These are phyloP conservation scores for Pitangus sulphuratus DNA, from an alignment of 2,797 vertebrate species.

Conservation along the genomic window DNA sequence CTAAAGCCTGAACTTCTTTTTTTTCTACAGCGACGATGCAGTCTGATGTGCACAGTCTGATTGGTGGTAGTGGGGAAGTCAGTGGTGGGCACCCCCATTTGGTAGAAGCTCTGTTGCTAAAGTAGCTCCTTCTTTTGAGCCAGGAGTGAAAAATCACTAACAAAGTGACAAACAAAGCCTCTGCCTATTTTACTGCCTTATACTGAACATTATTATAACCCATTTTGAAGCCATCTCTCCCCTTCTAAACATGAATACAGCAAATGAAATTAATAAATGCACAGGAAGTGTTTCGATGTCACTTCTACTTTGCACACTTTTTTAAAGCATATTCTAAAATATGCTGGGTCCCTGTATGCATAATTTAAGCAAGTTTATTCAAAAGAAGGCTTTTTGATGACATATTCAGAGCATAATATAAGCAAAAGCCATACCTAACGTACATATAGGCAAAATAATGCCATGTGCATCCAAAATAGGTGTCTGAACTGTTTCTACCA, in stretches of 20 bases:
- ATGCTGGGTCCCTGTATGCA: background rate
- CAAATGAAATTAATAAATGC: background rate
- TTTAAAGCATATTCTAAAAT: background rate
- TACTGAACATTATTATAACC: background rate
- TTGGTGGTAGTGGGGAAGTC: background rate
- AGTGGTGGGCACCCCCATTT: background rate
- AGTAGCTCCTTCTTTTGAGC: background rate
- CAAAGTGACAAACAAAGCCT: background rate
- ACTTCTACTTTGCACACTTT: background rate
- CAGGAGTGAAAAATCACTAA: background rate
- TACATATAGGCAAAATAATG: constrained; percentile 9
- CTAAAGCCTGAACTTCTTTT: background rate
- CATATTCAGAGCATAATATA: background rate
- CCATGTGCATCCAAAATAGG: background rate
- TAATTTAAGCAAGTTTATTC: constrained; percentile 32
- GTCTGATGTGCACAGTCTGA: background rate
- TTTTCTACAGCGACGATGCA: background rate
- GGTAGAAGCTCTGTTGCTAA: background rate
- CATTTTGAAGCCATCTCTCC: background rate
- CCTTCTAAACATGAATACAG: background rate
- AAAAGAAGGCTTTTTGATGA: background rate
- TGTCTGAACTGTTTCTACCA: background rate
- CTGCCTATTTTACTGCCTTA: background rate
- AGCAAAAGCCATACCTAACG: background rate
- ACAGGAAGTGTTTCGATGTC: background rate